Percentiles rank a stretch among this genome's conserved stretches.
phyloP scores from a whole-genome alignment of 2,113 vertebrate genomes.

The Crotalus helleri region DNA sequence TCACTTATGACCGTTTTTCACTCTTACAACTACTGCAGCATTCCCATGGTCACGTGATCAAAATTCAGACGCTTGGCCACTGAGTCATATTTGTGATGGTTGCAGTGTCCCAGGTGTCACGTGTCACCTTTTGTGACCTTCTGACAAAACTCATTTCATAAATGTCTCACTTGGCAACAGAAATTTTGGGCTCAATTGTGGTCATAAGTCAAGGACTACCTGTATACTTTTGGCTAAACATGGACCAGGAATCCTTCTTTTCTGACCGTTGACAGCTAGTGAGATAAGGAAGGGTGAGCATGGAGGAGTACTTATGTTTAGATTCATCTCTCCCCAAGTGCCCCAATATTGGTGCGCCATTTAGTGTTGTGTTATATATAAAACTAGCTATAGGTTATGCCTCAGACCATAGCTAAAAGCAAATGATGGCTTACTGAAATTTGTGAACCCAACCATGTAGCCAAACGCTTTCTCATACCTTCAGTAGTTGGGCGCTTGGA shows the following conservation, averaged over 20 bases:
- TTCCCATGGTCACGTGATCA: too few species aligned
- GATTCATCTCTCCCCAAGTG: background rate
- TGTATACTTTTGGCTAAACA: background rate
- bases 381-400: background rate
- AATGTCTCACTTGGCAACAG: too few species aligned
- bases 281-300: background rate
- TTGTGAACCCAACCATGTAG: background rate
- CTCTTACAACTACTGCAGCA: too few species aligned
- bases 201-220: too few species aligned
- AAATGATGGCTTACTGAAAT: background rate
- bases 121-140: too few species aligned
- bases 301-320: background rate
- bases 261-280: background rate
- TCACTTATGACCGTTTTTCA: too few species aligned
- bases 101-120: too few species aligned
- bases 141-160: too few species aligned
- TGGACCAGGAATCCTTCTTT: background rate
- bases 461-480: constrained; percentile 53
- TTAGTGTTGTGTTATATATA: background rate
- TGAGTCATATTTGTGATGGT: too few species aligned
- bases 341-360: background rate
- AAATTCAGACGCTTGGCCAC: too few species aligned
- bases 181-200: too few species aligned
- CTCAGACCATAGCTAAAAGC: background rate
- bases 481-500: constrained; percentile 74